Evolutionary conservation across 2,797 vertebrate species (phyloP), one percentile per base, ranked within the genome.

Genomic region (Acipenser ruthenus): DNA sequence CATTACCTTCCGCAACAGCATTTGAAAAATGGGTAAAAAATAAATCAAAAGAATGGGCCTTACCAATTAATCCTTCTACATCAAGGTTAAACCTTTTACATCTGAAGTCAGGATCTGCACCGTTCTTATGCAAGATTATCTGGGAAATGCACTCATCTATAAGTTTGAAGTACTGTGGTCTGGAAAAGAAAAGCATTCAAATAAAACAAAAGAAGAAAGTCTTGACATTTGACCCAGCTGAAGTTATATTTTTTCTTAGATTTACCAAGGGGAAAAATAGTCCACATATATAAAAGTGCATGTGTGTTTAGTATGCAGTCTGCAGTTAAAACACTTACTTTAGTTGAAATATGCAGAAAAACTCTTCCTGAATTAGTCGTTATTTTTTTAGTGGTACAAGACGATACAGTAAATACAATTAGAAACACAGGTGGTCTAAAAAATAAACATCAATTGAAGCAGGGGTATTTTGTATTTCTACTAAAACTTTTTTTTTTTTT

Each of bases 131-230:
- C 65, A 93, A 85, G 70, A 94, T 83, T 67, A 94, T 86, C 83
- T 94, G 93, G 67, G 88, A 88, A 23, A 92, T 79, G 61, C 93
- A 93, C 77, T 95, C 93, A 64, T 94, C 95, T 60, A 93, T 90
- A 78, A 95, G 77, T 80, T 89, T 93, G 78, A 93, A 96, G 87
- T 92, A 95, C 75, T 91, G 92, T 6, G 93, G 92, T 82, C 94
- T 95, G 78, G 5, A 60, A 69, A 63, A 69, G 6, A 65, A 51
- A 15, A 49, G 58, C 6, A 71, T 48, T 37, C 10, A 59, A 70
- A 47, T 52, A 13, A 13, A 50, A 64, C 10, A 49, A 56, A n/a
- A 1, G 10, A 62, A 4, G 8, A 48, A 37, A 11, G 23, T 62
- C n/a, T n/a, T 11, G 18, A 58, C 11, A 10, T 37, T 37, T 58